Conservation (phyloP, 2,113 vertebrate species). For the Phocoena phocoena region DNA sequence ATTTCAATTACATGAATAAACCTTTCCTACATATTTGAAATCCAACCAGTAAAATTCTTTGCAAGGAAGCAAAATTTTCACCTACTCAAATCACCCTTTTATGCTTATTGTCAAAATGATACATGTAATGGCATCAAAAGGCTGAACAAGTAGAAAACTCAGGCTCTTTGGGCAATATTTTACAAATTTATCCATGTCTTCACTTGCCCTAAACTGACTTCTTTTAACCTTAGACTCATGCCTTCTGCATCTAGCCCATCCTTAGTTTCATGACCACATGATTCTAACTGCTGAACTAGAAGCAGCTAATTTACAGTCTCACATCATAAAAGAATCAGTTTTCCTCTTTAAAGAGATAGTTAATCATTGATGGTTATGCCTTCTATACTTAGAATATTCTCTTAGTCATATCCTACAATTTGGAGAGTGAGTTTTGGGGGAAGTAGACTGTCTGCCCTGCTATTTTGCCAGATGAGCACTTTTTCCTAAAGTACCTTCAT, state of each 20-base stretch:
- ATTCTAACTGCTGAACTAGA: background rate
- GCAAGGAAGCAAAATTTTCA: slow-evolving; percentile 41
- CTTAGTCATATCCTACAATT: background rate
- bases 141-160: background rate
- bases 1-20: slow-evolving; percentile 51
- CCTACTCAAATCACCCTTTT: background rate
- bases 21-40: slow-evolving; percentile 34
- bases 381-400: background rate
- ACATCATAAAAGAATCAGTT: slow-evolving; percentile 11
- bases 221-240: background rate
- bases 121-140: background rate
- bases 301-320: background rate
- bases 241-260: background rate
- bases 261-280: background rate
- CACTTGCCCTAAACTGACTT: background rate
- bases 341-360: background rate
- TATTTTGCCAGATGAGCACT: background rate
- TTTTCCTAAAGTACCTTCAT: background rate
- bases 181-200: background rate
- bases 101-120: slow-evolving; percentile 25
- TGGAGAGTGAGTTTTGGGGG: background rate
- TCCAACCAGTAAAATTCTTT: slow-evolving; percentile 46
- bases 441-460: background rate
- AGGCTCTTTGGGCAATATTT: background rate
- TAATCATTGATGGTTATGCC: background rate